phyloP scores from a whole-genome alignment of 1,140 invertebrate species.

The Bathynomus jamesi region DNA sequence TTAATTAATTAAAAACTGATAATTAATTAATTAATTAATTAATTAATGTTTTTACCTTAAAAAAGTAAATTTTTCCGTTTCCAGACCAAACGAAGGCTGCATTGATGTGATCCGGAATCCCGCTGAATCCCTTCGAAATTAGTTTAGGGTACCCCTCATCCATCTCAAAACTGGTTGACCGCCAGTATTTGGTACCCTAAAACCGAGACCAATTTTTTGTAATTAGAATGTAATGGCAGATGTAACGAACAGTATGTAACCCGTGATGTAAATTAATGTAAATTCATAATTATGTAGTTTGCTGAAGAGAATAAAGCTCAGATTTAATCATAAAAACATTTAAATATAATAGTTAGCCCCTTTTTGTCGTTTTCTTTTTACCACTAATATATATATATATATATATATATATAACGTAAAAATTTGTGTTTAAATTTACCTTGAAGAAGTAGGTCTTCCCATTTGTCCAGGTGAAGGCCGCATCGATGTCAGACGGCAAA shows the following conservation, averaged over 20 bases:
- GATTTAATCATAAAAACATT: too few species aligned
- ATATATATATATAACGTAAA: neutral
- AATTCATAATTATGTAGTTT: too few species aligned
- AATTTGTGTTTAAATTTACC: slow-evolving; percentile 9
- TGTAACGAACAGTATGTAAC: too few species aligned
- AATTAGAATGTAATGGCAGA: too few species aligned
- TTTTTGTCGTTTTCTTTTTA: too few species aligned
- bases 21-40: neutral
- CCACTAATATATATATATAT: neutral
- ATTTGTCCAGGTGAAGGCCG: slow-evolving; percentile 45
- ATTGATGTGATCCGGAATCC: slow-evolving; percentile 84
- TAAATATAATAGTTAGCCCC: too few species aligned
- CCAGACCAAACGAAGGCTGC: slow-evolving; percentile 90
- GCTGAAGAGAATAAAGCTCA: too few species aligned
- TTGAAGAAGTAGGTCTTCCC: slow-evolving; percentile 49
- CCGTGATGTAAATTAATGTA: too few species aligned
- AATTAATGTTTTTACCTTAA: slow-evolving; percentile 52
- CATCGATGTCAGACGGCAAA: slow-evolving; percentile 44
- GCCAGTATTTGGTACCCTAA: slow-evolving; percentile 81
- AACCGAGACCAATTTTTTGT: neutral
- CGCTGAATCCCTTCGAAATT: slow-evolving; percentile 81
- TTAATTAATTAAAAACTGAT: neutral
- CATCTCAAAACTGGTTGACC: slow-evolving; percentile 71
- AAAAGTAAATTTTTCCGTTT: slow-evolving; percentile 95
- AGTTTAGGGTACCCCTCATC: slow-evolving; percentile 83